Base-by-base conservation (phyloP, 2,888 invertebrate genomes). In the Ophioninae sp. region DNA sequence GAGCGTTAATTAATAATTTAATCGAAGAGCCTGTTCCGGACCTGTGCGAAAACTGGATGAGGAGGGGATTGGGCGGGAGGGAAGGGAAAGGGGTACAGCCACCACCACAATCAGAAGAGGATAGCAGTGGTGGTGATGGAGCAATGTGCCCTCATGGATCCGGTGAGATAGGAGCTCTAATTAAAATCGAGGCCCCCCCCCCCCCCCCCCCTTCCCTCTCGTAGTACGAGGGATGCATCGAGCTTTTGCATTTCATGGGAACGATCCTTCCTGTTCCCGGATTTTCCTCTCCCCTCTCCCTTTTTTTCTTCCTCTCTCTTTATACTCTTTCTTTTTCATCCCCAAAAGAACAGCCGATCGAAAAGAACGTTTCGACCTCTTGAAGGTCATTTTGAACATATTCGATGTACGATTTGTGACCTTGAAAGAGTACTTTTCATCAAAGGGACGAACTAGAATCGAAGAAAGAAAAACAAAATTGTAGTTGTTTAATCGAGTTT, bases 1-100 rank as follows among this genome's bases (percentile, higher is more conserved):
- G 90, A 90, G 89, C 91, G 90, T 92, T 93, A 92, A 92, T 92
- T 92, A 92, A 92, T 92, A 92, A 93, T 92, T 93, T 92, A 92
- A 91, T 91, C 91, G 91, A 92, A 92, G 90, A 90, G 89, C 89
- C 90, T 90, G 91, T 89, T 91, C 89, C 88, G 88, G 88, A 81
- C 79, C 81, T 78, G 75, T 83, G 78, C 80, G 78, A 75, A 61
- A 56, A 71, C 51, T 30, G 30, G 30, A 30, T 3, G 30, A 30
- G 30, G 30, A 30, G 30, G 30, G 3, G 30, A n/a, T n/a, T n/a
- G 30, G 30, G 2, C 30, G 30, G 30, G 30, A 3, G 30, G 30
- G 1, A 30, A 30, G 51, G 17, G 17, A 51, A 2, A 5, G 65
- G 44, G n/a, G 56, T 58, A 39, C 44, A 20, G 22, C 67, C 67